Conservation (phyloP, 2,113 vertebrate species). For the Labeo catla region DNA sequence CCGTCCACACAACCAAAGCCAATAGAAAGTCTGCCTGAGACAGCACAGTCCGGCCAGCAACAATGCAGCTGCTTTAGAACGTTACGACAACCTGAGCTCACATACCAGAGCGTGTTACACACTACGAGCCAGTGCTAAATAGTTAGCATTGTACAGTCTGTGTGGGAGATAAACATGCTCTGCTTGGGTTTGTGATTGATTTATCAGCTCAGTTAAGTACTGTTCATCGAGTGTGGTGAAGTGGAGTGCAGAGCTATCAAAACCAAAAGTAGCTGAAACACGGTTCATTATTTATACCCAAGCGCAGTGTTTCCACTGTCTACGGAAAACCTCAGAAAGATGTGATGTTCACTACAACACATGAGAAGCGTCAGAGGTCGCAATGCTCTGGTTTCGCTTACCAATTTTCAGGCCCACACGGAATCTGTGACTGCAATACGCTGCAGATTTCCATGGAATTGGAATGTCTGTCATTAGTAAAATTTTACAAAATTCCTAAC, state of each 20-base stretch:
- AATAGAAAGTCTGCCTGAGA: conserved; percentile 39
- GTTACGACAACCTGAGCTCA: conserved; percentile 1
- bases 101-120: background rate
- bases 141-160: conserved; percentile 7
- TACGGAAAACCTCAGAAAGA: conserved; percentile 15
- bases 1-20: conserved; percentile 42
- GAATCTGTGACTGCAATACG: background rate
- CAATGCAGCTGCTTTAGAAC: conserved; percentile 35
- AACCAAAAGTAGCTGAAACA: background rate
- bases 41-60: conserved; percentile 1
- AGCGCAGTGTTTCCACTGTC: background rate
- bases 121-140: conserved; percentile 2
- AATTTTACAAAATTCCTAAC: background rate
- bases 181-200: background rate
- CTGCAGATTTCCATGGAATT: background rate
- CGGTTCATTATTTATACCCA: background rate
- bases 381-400: background rate
- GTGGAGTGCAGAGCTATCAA: background rate
- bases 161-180: background rate
- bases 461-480: background rate
- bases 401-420: background rate
- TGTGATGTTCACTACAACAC: background rate
- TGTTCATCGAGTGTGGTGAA: background rate
- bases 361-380: background rate
- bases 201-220: background rate